These are phyloP conservation scores for Diplodus sargus DNA, from an alignment of 2,797 vertebrate genomes.

Conservation along the genomic window DNA sequence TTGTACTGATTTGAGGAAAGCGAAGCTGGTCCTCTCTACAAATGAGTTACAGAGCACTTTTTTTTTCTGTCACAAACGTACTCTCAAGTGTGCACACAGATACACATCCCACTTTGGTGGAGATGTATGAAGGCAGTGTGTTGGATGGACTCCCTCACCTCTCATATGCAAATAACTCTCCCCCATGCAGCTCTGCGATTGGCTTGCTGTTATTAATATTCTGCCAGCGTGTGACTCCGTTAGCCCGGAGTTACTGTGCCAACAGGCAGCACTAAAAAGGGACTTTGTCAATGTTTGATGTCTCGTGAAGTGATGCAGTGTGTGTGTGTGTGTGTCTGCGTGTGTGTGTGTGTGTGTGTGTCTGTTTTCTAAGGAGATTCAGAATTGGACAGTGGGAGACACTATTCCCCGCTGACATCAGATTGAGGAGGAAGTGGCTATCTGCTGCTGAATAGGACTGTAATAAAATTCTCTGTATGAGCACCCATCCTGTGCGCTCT, in stretches of 20 bases:
- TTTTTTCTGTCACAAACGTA: conserved; percentile 31
- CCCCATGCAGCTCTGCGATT: conserved; percentile 83
- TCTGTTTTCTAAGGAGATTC: conserved; percentile 74
- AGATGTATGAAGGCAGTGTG: conserved; percentile 81
- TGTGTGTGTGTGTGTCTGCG: conserved; percentile 47
- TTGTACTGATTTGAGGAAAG: conserved; percentile 38
- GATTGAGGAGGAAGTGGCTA: conserved; percentile 68
- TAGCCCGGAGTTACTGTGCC: conserved; percentile 87
- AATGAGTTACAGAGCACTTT: conserved; percentile 33
- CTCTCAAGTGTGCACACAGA: conserved; percentile 44
- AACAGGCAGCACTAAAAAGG: conserved; percentile 88
- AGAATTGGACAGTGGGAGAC: conserved; percentile 74
- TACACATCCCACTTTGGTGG: conserved; percentile 64
- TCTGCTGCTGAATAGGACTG: conserved; percentile 63
- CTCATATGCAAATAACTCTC: conserved; percentile 84
- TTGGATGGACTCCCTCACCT: conserved; percentile 77
- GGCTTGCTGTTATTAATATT: conserved; percentile 85
- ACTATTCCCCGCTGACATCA: conserved; percentile 67
- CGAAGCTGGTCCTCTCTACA: conserved; percentile 33
- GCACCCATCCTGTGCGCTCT: conserved; percentile 38
- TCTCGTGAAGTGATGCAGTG: conserved; percentile 80
- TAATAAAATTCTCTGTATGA: conserved; percentile 50
- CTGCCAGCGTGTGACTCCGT: conserved; percentile 85
- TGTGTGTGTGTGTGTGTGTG: conserved; percentile 24
- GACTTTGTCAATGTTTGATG: conserved; percentile 90